These are phyloP conservation scores for Schizaphis graminum DNA, from an alignment of 2,888 invertebrate genomes.

Conservation along the genomic window DNA sequence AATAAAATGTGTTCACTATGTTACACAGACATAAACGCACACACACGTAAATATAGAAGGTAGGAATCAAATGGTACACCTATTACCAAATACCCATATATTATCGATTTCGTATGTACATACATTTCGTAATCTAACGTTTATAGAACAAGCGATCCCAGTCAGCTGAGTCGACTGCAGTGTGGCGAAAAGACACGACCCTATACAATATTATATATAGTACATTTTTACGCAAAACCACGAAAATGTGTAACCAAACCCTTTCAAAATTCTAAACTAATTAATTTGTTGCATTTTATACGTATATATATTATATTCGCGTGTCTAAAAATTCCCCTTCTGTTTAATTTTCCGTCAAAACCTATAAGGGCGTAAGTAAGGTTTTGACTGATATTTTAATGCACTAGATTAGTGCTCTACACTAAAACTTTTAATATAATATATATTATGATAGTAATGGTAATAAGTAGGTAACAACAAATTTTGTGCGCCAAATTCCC, in stretches of 20 bases:
- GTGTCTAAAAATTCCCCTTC: conserved; percentile 15
- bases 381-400: conserved; percentile 43
- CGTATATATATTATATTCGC: background rate
- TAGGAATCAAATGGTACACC: background rate
- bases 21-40: background rate
- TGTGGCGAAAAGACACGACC: background rate
- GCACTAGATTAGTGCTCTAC: background rate
- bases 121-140: background rate
- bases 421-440: conserved; percentile 15
- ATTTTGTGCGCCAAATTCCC: background rate
- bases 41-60: background rate
- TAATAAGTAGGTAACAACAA: background rate
- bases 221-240: background rate
- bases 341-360: conserved; percentile 22
- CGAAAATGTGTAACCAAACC: conserved; percentile 5
- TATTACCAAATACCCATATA: background rate
- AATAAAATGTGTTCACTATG: background rate
- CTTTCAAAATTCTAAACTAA: conserved; percentile 5
- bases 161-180: background rate
- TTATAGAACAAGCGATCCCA: background rate
- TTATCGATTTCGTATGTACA: conserved; percentile 12
- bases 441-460: background rate
- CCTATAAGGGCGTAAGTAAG: background rate
- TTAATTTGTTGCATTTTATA: conserved; percentile 23
- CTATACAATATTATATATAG: background rate